Evolutionary conservation across 1,140 invertebrate species (phyloP), one percentile per base, ranked within the genome.

Genomic region (Pogonognathellus flavescens): DNA sequence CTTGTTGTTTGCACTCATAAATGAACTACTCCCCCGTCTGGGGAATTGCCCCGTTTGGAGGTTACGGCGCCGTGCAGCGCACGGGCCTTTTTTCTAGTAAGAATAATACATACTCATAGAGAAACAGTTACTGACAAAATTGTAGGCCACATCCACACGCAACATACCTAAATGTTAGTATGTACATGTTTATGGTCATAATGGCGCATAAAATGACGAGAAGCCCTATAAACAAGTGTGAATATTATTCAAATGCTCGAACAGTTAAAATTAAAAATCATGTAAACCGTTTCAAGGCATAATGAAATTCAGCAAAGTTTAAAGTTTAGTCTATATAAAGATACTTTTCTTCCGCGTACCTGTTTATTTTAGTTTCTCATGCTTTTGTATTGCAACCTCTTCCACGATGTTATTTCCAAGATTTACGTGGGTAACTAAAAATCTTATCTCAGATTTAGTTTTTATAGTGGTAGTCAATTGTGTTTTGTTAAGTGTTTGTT

Each of bases 201-300:
- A 41, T 41, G 31, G 31, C 31, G 1, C 31, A 1, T 41, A 41
- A 41, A 3, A 41, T 41, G 31, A 3, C 6, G 31, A 41, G 31
- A 41, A 41, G 31, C 31, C 31, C 31, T 1, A 41, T n/a, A 76
- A 76, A 41, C 31, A 41, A 76, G 49, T 10, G 49, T 13, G 16
- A 49, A 50, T 16, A 6, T 49, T n/a, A 76, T 76, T 76, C 70
- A 76, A 76, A 76, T n/a, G 70, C 31, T 10, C 11, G 41, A 76
- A 76, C 70, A 76, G 70, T 76, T 76, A 76, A 76, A 50, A 76
- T 41, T 76, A 76, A 76, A 76, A 76, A 76, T 76, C 70, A 76
- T 76, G 70, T 31, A 49, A 76, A 76, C 41, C 25, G n/a, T 76
- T 31, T 76, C 25, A 5, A 31, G 3, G 9, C 1, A 13, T 76